These are phyloP conservation scores for Amiota mariae DNA, from an alignment of 2,888 invertebrate genomes.

Conservation along the genomic window DNA sequence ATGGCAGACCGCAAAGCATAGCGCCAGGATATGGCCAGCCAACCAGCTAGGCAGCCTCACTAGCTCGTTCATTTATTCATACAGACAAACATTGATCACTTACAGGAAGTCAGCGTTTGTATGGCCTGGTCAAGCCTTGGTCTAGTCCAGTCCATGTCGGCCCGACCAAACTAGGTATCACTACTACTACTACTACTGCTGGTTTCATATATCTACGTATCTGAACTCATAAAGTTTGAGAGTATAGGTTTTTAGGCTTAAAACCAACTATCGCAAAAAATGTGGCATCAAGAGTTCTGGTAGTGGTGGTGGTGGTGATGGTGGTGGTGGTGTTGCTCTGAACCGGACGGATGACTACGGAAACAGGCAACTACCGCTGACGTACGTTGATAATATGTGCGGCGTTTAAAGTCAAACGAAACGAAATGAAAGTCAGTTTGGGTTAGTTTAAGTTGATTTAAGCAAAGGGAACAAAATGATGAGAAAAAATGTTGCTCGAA, in stretches of 20 bases:
- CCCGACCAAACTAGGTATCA: neutral
- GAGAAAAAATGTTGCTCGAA: neutral
- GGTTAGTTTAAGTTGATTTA: too few species aligned
- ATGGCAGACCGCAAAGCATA: slow-evolving; percentile 23
- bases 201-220: neutral
- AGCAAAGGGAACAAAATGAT: slow-evolving; percentile 9
- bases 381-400: slow-evolving; percentile 28
- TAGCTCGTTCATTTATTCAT: slow-evolving; percentile 22
- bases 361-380: slow-evolving; percentile 30
- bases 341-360: neutral
- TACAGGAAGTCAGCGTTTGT: slow-evolving; percentile 54
- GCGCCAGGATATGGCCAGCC: neutral
- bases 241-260: too few species aligned
- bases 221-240: too few species aligned
- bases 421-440: neutral
- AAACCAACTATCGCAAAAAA: neutral
- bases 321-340: neutral
- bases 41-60: neutral
- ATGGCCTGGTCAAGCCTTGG: neutral
- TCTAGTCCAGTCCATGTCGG: too few species aligned
- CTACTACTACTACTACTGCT: neutral
- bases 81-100: slow-evolving; percentile 66
- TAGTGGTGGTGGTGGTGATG: slow-evolving; percentile 3
- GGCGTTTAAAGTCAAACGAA: slow-evolving; percentile 29
- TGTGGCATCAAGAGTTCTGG: neutral